A percentile compares a stretch with the other conserved stretches of the same genome.
These are phyloP conservation scores for Zophobas morio DNA, from an alignment of 1,140 invertebrate species.

Conservation along the genomic window DNA sequence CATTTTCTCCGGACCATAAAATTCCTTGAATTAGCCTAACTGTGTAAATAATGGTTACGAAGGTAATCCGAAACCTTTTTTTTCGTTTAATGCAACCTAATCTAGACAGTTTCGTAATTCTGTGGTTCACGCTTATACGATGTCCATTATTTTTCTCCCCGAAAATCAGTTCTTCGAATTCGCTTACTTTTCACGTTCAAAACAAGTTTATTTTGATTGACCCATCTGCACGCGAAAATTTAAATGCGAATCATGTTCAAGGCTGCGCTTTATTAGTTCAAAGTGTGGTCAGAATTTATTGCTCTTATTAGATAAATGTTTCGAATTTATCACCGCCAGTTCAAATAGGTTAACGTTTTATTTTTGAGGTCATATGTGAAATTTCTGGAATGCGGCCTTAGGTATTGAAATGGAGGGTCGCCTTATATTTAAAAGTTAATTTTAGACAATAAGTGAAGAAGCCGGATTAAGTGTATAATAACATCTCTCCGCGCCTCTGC, in stretches of 20 bases:
- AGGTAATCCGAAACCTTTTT: not conserved
- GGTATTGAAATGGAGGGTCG: not conserved
- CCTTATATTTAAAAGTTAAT: constrained; percentile 17
- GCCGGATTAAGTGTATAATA: constrained; percentile 20
- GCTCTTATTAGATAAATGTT: constrained; percentile 9
- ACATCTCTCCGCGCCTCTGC: constrained; percentile 19
- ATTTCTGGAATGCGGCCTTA: not conserved
- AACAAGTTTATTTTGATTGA: not conserved
- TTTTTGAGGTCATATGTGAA: not conserved
- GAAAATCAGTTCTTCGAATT: not conserved
- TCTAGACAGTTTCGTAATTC: too few relatives aligned
- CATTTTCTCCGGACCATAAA: not conserved
- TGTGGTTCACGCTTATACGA: too few relatives aligned
- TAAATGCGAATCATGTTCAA: constrained; percentile 6
- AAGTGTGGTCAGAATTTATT: constrained; percentile 28
- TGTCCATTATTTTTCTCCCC: too few relatives aligned
- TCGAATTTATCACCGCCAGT: constrained; percentile 1
- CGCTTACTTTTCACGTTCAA: not conserved
- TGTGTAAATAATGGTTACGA: not conserved
- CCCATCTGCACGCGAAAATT: not conserved
- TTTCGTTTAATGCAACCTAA: not conserved
- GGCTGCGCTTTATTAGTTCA: constrained; percentile 8
- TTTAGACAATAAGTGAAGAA: constrained; percentile 28
- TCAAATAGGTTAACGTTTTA: not conserved
- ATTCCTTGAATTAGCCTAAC: not conserved